Base-by-base conservation (phyloP, 2,888 invertebrate genomes). In the Drosophila paucipuncta region DNA sequence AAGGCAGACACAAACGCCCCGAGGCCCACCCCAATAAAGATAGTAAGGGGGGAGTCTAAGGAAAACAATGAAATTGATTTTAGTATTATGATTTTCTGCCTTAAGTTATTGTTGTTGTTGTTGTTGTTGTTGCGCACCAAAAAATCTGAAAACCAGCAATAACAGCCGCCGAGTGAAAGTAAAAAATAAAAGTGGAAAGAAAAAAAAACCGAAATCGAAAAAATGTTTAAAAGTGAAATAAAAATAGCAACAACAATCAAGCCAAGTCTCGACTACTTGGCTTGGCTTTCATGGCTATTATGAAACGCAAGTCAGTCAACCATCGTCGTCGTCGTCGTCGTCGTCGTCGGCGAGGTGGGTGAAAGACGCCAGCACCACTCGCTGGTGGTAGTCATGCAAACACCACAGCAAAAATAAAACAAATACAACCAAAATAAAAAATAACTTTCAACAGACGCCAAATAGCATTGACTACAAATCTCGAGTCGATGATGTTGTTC, bases 251-350 rank as follows among this genome's bases (percentile, higher is more conserved):
- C 62, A 68, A 62, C 76, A 78, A 63, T 37, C 37, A 39, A 33
- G 28, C 53, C 35, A 59, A 49, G 47, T 58, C 47, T 47, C 55
- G 62, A 61, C 73, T 69, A 73, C 85, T 89, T 74, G 78, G 88
- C 85, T 89, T 85, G 47, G 47, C 90, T 90, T 85, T 90, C 90
- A 72, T 83, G 86, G 89, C 62, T 90, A 89, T 85, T 85, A 85
- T 89, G 85, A 85, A 85, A 85, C 89, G 86, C 76, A 78, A 90
- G 82, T 83, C 82, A 86, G 71, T 88, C 86, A 85, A 85, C 71
- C 89, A 65, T 25, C 47, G 47, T 47, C 89, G 68, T 57, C 75
- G 65, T 76, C 61, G 65, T n/a, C n/a, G n/a, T 7, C 43, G 43
- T 47, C 85, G 68, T 53, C 75, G 65, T 76, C 62, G 65, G 53